These are phyloP conservation scores for Chelonia mydas DNA, from an alignment of 2,797 vertebrate genomes.

Conservation along the genomic window DNA sequence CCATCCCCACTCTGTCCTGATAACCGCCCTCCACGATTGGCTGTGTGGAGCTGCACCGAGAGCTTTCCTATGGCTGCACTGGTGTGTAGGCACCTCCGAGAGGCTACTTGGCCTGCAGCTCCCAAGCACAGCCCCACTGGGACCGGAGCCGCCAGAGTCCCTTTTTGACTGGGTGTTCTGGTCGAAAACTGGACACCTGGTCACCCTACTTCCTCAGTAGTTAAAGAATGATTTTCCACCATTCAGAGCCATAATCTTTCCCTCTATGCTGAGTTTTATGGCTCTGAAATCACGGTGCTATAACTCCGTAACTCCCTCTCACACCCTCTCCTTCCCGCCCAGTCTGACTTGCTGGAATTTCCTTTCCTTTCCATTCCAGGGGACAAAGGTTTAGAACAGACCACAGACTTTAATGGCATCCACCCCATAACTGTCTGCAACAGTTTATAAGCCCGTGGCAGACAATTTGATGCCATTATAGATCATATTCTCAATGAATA, in stretches of 20 bases:
- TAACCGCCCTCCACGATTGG: not conserved
- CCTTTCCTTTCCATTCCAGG: not conserved
- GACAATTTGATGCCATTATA: not conserved
- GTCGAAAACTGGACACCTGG: too few relatives aligned
- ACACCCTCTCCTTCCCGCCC: not conserved
- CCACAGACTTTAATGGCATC: not conserved
- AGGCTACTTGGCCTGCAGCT: not conserved
- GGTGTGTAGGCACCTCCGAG: not conserved
- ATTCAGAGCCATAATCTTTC: not conserved
- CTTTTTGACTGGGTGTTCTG: too few relatives aligned
- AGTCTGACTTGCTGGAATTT: not conserved
- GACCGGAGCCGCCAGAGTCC: too few relatives aligned
- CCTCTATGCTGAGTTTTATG: not conserved
- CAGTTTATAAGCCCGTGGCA: not conserved
- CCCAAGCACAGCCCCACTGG: not conserved
- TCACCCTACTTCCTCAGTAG: not conserved
- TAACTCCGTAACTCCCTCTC: not conserved
- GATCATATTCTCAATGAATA: not conserved
- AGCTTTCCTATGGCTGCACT: not conserved
- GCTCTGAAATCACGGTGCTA: not conserved
- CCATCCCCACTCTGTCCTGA: not conserved
- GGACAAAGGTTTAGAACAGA: not conserved
- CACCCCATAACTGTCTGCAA: not conserved
- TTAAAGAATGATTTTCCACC: not conserved
- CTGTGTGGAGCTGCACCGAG: not conserved